phyloP scores from a whole-genome alignment of 2,797 vertebrate species.

The Schizothorax lantsangensis region DNA sequence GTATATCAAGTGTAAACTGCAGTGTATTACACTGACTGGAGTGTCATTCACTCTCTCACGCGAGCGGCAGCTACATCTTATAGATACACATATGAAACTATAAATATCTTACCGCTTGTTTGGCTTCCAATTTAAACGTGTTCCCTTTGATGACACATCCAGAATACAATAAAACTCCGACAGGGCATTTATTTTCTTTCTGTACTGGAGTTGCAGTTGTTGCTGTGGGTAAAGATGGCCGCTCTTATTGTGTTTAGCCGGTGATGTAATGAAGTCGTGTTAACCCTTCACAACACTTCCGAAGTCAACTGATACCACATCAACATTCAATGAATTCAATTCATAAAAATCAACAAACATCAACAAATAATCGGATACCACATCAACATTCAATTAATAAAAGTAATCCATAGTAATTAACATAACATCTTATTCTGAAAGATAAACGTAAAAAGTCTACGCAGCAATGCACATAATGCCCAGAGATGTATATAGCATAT shows the following conservation, averaged over 20 bases:
- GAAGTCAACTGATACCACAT: not conserved
- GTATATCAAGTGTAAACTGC: not conserved
- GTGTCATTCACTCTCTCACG: conserved; percentile 1
- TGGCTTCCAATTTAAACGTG: not conserved
- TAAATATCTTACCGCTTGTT: conserved; percentile 26
- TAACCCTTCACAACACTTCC: conserved; percentile 52
- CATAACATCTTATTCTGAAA: not conserved
- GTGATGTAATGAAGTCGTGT: conserved; percentile 59
- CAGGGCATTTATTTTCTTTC: conserved; percentile 36
- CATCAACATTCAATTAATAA: not conserved
- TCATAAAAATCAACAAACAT: no score
- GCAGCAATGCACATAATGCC: not conserved
- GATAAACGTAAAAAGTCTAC: no score
- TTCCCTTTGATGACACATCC: conserved; percentile 18
- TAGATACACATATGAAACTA: not conserved
- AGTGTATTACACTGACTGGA: not conserved
- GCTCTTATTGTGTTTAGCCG: conserved; percentile 49
- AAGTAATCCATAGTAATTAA: not conserved
- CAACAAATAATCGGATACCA: no score
- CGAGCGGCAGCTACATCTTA: not conserved
- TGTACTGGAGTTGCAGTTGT: conserved; percentile 49
- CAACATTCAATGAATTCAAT: not conserved
- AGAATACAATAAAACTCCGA: not conserved
- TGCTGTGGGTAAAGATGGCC: conserved; percentile 60
- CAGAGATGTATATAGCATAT: not conserved